Evolutionary conservation across 2,888 invertebrate species (phyloP), one percentile per base, ranked within the genome.

Genomic region (Stegana nigrithorax): DNA sequence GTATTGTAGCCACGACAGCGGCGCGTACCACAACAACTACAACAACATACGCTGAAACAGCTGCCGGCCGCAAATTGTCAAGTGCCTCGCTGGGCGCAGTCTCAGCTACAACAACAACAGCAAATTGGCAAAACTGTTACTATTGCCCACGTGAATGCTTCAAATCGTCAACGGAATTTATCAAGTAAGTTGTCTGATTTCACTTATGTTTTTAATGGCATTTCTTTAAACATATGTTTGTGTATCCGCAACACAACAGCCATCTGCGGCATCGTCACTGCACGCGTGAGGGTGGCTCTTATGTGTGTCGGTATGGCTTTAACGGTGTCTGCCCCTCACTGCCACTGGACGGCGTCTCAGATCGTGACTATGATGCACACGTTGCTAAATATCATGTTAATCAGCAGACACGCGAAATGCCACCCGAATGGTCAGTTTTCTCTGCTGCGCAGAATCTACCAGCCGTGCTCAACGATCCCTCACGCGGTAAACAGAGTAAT

Each of bases 381-480:
- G 92, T 95, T 58, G 88, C 90, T 65, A 91, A 91, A 78, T 88
- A 89, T 72, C 90, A 91, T 76, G 85, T 89, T 3, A 85, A 84
- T 61, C 85, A 83, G 62, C 78, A 80, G 59, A 80, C 79, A 19
- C 82, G 83, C 2, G 84, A 81, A 59, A 83, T 86, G 63, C 84
- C 82, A 14, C 86, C 86, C 17, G 89, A 91, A 79, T 82, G 88
- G 88, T 73, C 87, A 64, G 78, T 86, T 14, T 97, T 93, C 85
- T 93, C 94, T 56, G 94, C 97, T 58, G 91, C 94, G 58, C 97
- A 97, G 86, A 98, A 97, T 86, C 88, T 98, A 69, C 95, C 98
- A 36, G 96, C 97, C 62, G 96, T 96, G 70, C 89, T 98, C 67
- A 98, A 97, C 87, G 97, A 98, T 86, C 98, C 98, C 0, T 92